phyloP scores from a whole-genome alignment of 2,113 vertebrate species.

The Mohoua ochrocephala region DNA sequence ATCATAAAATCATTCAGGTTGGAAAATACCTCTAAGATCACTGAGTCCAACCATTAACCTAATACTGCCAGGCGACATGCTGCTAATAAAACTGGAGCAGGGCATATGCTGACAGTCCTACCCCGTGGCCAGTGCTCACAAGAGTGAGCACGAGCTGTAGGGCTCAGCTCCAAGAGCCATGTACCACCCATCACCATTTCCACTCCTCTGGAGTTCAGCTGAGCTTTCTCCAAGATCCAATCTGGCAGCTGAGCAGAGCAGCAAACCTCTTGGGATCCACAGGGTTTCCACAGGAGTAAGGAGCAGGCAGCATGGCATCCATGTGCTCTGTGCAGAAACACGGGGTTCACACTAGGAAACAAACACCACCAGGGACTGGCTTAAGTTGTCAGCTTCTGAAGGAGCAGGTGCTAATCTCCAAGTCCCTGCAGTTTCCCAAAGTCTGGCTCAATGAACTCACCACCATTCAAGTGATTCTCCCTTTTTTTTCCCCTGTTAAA shows the following conservation, averaged over 20 bases:
- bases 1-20: neutral
- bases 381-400: neutral
- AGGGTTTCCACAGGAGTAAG: neutral
- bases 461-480: neutral
- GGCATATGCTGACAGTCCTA: neutral
- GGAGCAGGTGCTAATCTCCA: neutral
- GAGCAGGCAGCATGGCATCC: neutral
- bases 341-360: rapidly evolving
- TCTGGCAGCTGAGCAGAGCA: neutral
- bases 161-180: neutral
- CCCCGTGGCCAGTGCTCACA: neutral
- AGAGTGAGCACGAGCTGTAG: neutral
- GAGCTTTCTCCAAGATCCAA: neutral
- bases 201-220: neutral
- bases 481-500: neutral
- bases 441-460: neutral
- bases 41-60: neutral
- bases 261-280: neutral
- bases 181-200: neutral
- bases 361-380: neutral
- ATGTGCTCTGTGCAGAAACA: neutral
- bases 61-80: neutral
- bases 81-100: neutral
- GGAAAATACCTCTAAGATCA: neutral
- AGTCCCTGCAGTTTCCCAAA: neutral